phyloP scores from a whole-genome alignment of 2,797 vertebrate species.

The Rallus crepitans region DNA sequence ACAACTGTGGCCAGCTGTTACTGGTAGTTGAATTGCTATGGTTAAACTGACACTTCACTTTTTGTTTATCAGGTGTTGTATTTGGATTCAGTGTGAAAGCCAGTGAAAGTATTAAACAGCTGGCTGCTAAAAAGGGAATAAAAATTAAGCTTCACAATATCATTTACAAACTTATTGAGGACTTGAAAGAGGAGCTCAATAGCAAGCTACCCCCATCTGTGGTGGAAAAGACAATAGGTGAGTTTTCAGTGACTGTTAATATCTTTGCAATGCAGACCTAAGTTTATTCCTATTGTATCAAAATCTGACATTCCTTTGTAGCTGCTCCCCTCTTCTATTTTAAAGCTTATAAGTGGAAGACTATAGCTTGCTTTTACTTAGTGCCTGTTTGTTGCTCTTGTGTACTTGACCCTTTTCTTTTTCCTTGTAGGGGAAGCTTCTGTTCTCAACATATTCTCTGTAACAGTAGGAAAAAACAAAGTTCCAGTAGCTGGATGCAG shows the following conservation, averaged over 20 bases:
- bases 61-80: conserved; percentile 82
- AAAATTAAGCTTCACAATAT: conserved; percentile 86
- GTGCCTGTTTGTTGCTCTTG: background rate
- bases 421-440: conserved; percentile 84
- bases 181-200: conserved; percentile 88
- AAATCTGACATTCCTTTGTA: background rate
- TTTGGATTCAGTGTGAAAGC: conserved; percentile 91
- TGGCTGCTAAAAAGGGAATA: conserved; percentile 84
- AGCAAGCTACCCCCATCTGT: conserved; percentile 77
- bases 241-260: background rate
- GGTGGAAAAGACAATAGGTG: conserved; percentile 83
- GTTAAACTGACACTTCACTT: background rate
- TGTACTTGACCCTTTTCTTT: background rate
- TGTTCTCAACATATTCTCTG: conserved; percentile 85
- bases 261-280: accelerated
- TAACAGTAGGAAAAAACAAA: conserved; percentile 90
- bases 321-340: background rate
- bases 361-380: background rate
- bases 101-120: conserved; percentile 79
- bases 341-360: background rate
- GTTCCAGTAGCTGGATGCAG: conserved; percentile 92
- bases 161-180: conserved; percentile 92
- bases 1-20: background rate
- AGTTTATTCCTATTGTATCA: background rate
- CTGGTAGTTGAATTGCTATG: background rate